Evolutionary conservation across 2,113 vertebrate genomes (phyloP).

Genomic region (Vicugna pacos): DNA sequence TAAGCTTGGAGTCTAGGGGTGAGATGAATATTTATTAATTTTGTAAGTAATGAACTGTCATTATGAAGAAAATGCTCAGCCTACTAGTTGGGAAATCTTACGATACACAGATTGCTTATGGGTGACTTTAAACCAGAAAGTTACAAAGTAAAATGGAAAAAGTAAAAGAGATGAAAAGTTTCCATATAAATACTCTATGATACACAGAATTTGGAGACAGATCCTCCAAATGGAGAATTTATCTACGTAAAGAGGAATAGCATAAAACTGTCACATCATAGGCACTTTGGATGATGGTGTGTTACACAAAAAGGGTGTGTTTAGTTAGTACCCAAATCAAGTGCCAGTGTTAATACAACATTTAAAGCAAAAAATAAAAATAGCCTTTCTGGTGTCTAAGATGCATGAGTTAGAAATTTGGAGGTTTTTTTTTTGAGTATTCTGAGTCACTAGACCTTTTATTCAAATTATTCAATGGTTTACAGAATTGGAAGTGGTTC

Average conservation of each 20-base stretch:
- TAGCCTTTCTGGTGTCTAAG: background rate
- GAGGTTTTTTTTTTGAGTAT: background rate
- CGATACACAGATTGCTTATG: background rate
- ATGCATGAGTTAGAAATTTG: background rate
- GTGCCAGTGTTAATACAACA: background rate
- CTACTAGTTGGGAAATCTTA: background rate
- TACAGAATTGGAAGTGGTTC: conserved; percentile 35
- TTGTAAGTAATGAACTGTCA: background rate
- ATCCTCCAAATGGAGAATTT: background rate
- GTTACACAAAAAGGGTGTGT: background rate
- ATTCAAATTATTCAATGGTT: conserved; percentile 57
- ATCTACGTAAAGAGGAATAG: background rate
- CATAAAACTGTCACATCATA: background rate
- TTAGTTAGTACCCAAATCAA: background rate
- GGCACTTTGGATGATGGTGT: background rate
- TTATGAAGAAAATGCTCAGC: background rate
- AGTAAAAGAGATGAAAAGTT: background rate
- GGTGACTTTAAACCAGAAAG: background rate
- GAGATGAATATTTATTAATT: background rate
- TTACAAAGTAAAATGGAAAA: background rate
- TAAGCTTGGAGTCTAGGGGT: background rate
- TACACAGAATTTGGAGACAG: background rate
- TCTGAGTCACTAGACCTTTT: background rate
- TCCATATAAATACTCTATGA: background rate
- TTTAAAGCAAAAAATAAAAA: background rate